Percentiles rank a stretch among this genome's conserved stretches.
Conservation (phyloP, 53 echinoderm and acorn worm genomes). For the Echinometra lucunter region DNA sequence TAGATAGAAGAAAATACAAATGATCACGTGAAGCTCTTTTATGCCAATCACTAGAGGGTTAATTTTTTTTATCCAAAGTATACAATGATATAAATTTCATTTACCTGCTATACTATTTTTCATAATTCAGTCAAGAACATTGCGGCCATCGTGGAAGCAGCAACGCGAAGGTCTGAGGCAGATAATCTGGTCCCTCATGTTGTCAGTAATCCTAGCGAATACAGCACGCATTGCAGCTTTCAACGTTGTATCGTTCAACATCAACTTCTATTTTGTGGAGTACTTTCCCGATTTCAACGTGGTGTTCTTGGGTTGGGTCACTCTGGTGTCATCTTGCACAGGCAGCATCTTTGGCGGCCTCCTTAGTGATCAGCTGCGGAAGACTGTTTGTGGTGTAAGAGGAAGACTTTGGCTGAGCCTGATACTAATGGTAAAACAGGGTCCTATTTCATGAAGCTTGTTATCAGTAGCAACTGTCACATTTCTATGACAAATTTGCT, state of each 20-base stretch:
- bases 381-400: background rate
- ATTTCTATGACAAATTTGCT: too few relatives aligned
- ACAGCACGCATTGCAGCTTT: background rate
- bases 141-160: conserved; percentile 15
- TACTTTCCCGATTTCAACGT: conserved; percentile 28
- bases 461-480: too few relatives aligned
- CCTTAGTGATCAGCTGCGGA: background rate
- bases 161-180: background rate
- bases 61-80: too few relatives aligned
- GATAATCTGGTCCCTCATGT: background rate
- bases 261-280: background rate
- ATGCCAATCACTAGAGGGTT: too few relatives aligned
- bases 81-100: background rate
- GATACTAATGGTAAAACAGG: background rate
- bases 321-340: background rate
- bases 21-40: too few relatives aligned
- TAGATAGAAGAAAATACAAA: too few relatives aligned
- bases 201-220: background rate
- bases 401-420: background rate
- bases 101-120: background rate
- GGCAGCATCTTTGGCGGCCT: background rate
- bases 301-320: background rate
- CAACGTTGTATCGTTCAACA: background rate
- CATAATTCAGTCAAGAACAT: conserved; percentile 9
- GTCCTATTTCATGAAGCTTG: too few relatives aligned